These are phyloP conservation scores for Notoglanidium macrostoma DNA, from an alignment of 2,797 vertebrate genomes.

Conservation along the genomic window DNA sequence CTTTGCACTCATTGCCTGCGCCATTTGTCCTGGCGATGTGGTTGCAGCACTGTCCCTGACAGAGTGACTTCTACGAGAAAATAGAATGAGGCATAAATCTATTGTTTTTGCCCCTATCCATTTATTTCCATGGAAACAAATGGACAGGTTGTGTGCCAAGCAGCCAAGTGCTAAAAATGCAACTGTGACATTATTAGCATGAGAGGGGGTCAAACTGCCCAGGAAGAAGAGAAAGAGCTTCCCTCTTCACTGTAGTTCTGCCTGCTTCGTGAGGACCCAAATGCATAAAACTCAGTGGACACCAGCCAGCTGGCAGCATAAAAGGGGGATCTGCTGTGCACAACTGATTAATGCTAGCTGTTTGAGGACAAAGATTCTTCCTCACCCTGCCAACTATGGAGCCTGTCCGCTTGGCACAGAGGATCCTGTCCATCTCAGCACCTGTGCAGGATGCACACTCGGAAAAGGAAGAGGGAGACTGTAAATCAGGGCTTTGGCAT, in stretches of 20 bases:
- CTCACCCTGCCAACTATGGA: constrained; percentile 52
- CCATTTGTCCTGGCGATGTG: constrained; percentile 27
- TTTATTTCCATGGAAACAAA: constrained; percentile 49
- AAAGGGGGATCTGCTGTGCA: constrained; percentile 68
- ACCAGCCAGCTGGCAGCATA: constrained; percentile 78
- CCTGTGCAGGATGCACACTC: constrained; percentile 60
- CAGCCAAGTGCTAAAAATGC: constrained; percentile 41
- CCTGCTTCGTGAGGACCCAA: constrained; percentile 73
- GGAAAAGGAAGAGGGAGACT: constrained; percentile 56
- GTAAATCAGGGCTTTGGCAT: constrained; percentile 50
- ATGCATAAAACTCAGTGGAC: constrained; percentile 69
- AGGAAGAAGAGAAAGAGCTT: constrained; percentile 41
- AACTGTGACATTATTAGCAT: constrained; percentile 40
- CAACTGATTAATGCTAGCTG: constrained; percentile 75
- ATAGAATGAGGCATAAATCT: constrained; percentile 42
- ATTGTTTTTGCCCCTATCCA: constrained; percentile 37
- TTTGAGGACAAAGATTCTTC: constrained; percentile 66
- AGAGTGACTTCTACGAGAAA: constrained; percentile 34
- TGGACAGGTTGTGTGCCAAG: constrained; percentile 30
- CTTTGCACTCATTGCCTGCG: constrained; percentile 20
- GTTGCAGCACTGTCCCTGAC: constrained; percentile 37
- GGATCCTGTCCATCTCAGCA: constrained; percentile 60
- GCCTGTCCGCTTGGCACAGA: constrained; percentile 62
- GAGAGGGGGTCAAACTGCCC: constrained; percentile 19
- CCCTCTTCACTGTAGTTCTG: constrained; percentile 66